These are phyloP conservation scores for Calliopsis andreniformis DNA, from an alignment of 1,140 invertebrate genomes.

Conservation along the genomic window DNA sequence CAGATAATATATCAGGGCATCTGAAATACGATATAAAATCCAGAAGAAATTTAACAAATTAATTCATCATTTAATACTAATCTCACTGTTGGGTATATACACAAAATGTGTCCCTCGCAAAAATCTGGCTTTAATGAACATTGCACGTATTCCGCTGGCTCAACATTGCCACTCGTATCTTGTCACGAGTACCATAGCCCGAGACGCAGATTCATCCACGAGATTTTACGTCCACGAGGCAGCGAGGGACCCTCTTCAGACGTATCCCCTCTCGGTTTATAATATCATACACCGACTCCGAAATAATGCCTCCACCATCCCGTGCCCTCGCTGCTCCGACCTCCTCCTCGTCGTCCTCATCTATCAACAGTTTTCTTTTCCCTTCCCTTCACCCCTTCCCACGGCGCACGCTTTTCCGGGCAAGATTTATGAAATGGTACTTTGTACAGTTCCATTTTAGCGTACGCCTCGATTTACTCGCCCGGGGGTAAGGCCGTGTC, in stretches of 20 bases:
- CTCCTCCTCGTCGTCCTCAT: constrained; percentile 64
- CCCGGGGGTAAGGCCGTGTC: constrained; percentile 49
- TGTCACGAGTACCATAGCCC: not conserved
- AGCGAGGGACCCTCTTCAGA: constrained; percentile 10
- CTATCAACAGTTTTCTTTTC: constrained; percentile 77
- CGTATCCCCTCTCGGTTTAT: constrained; percentile 55
- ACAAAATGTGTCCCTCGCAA: too few relatives aligned
- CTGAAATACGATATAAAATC: too few relatives aligned
- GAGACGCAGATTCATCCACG: constrained; percentile 1
- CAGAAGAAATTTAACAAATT: too few relatives aligned
- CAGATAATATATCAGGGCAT: too few relatives aligned
- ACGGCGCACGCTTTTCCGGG: constrained; percentile 67
- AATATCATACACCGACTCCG: constrained; percentile 64
- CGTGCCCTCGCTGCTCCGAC: constrained; percentile 23
- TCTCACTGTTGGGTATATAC: too few relatives aligned
- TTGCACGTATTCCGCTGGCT: not conserved
- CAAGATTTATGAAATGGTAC: constrained; percentile 78
- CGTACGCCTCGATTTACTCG: constrained; percentile 69
- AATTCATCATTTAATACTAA: too few relatives aligned
- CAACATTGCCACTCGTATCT: not conserved
- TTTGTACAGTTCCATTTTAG: constrained; percentile 78
- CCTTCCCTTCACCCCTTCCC: constrained; percentile 50
- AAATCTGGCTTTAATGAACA: not conserved
- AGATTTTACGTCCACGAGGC: constrained; percentile 12
- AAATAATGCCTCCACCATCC: constrained; percentile 61